Base-by-base conservation (phyloP, 2,888 invertebrate species). In the Eupeodes latifasciatus region DNA sequence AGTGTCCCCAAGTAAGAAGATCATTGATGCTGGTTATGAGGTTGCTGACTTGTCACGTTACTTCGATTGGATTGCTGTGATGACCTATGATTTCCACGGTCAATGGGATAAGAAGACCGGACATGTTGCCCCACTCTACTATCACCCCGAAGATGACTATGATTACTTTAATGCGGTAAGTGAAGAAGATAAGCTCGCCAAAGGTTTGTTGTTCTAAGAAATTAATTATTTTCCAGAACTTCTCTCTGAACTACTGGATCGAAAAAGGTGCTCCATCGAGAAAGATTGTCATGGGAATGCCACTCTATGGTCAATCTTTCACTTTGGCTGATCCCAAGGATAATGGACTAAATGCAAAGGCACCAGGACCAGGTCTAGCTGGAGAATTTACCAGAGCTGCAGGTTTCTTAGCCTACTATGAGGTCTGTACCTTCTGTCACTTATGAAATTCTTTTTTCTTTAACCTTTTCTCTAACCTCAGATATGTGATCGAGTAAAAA, bases 41-140 rank as follows among this genome's bases (percentile, higher is more conserved):
- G 97, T 98, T 0, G 96, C 96, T 0, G 94, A 95, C 0, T 91
- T 98, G 5, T 96, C 96, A 0, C 94, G 95, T 90, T 95, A 96
- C 92, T 94, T 98, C 79, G 98, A 98, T 92, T 98, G 98, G 97
- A 97, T 98, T 69, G 97, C 98, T 0, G 97, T 98, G 0, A 98
- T 98, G 98, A 96, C 97, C 0, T 98, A 98, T 91, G 98, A 98
- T 92, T 98, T 96, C 94, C 98, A 98, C 90, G 98, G 98, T 0
- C 97, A 97, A 91, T 98, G 98, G 98, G 98, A 98, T 91, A 97
- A 97, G 92, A 96, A 96, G 92, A 98, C 98, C 0, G 98, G 98
- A 0, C 98, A 98, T 91, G 97, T 98, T 0, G 97, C 98, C 0
- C 98, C 98, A 0, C 93, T 98, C 57, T 97, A 96, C 90, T 95